Conservation (phyloP, 1,140 invertebrate genomes). For the Asbolus verrucosus region DNA sequence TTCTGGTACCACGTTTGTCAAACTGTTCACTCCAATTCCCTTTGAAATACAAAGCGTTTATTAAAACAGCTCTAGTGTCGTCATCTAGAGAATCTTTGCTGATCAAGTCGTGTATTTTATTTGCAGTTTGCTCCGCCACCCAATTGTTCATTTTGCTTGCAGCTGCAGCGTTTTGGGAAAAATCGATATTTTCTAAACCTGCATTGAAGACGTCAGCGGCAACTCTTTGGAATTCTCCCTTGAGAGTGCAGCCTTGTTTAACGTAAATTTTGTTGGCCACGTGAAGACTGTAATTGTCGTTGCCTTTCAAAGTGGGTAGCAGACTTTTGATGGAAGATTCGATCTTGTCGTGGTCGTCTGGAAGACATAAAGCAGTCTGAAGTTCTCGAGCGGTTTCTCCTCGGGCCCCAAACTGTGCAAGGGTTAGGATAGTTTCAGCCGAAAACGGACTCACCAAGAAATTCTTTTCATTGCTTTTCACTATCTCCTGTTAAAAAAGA, state of each 20-base stretch:
- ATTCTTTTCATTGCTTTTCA: constrained; percentile 54
- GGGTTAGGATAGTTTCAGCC: constrained; percentile 63
- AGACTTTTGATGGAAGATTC: constrained; percentile 15
- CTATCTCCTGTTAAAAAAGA: constrained; percentile 59
- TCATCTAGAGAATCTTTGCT: constrained; percentile 67
- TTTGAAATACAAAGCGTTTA: constrained; percentile 90
- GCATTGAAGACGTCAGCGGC: constrained; percentile 68
- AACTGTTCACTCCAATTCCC: constrained; percentile 72
- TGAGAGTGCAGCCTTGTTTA: constrained; percentile 64
- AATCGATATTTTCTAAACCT: constrained; percentile 70
- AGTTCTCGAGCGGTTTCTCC: constrained; percentile 69
- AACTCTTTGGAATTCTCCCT: constrained; percentile 57
- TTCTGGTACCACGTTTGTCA: constrained; percentile 62
- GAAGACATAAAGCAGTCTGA: constrained; percentile 52
- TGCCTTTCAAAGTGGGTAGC: background rate
- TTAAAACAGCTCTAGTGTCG: constrained; percentile 74
- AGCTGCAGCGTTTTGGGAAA: constrained; percentile 62
- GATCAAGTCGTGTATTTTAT: constrained; percentile 78
- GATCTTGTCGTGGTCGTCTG: constrained; percentile 61
- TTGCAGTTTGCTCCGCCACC: constrained; percentile 78
- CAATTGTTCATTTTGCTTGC: constrained; percentile 74
- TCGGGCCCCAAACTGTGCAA: constrained; percentile 67
- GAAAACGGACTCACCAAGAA: constrained; percentile 64
- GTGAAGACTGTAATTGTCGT: background rate
- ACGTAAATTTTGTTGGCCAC: constrained; percentile 64